Evolutionary conservation across 2,113 vertebrate species (phyloP).

Genomic region (Probosciger aterrimus): DNA sequence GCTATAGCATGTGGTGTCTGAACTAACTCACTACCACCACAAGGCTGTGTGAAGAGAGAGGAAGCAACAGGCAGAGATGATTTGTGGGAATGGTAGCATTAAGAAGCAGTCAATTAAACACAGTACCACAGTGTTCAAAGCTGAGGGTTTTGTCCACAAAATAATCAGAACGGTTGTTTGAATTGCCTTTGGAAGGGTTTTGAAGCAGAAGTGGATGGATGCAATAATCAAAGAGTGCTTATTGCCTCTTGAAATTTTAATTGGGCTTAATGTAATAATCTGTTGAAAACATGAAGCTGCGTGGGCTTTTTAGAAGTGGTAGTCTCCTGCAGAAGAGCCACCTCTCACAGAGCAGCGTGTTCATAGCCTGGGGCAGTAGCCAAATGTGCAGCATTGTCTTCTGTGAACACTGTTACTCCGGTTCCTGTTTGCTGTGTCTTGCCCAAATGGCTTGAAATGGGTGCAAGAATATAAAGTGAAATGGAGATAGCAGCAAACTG

Average conservation of each 20-base stretch:
- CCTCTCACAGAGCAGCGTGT: rapidly evolving
- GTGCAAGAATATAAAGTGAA: not conserved
- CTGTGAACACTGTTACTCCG: not conserved
- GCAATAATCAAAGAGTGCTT: not conserved
- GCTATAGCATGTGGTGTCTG: not conserved
- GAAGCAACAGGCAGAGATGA: not conserved
- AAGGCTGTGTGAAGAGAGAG: not conserved
- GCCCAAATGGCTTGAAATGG: not conserved
- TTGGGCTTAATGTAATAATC: not conserved
- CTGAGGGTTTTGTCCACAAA: not conserved
- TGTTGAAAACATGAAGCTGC: not conserved
- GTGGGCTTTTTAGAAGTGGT: not conserved
- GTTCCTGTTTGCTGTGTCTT: not conserved
- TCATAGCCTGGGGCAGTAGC: not conserved
- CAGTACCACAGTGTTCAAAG: not conserved
- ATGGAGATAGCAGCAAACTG: not conserved
- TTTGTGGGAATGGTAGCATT: not conserved
- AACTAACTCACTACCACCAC: not conserved
- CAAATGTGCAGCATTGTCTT: not conserved
- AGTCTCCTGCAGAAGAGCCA: not conserved
- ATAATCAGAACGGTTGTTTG: not conserved
- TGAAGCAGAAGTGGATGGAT: not conserved
- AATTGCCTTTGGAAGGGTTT: not conserved
- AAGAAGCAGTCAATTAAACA: not conserved
- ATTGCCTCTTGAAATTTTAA: not conserved